Percentiles rank a stretch among this genome's conserved stretches.
Evolutionary conservation across 2,113 vertebrate genomes (phyloP).

Genomic region (Heterocephalus glaber): DNA sequence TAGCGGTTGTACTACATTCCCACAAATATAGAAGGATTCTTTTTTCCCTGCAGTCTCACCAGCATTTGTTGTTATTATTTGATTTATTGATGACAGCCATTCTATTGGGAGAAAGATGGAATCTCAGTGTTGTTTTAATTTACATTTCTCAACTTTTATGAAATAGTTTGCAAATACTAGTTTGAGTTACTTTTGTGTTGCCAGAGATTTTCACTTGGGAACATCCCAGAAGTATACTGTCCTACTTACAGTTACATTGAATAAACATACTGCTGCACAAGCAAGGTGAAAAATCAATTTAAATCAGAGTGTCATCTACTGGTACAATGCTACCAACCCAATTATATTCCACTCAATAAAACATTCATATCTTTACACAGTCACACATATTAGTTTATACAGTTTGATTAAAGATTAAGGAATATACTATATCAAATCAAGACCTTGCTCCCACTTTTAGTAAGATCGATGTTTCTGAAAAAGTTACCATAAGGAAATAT

Average conservation of each 20-base stretch:
- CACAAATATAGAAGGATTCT: not conserved
- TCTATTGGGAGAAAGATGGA: not conserved
- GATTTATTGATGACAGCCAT: not conserved
- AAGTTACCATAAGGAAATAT: not conserved
- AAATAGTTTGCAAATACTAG: not conserved
- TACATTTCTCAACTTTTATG: not conserved
- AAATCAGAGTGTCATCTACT: constrained; percentile 84
- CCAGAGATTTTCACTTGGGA: not conserved
- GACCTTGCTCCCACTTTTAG: not conserved
- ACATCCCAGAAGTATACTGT: not conserved
- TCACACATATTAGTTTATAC: not conserved
- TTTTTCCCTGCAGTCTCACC: not conserved
- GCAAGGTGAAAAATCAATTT: not conserved
- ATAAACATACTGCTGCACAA: not conserved
- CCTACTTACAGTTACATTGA: not conserved
- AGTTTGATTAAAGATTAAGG: not conserved
- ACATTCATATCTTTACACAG: not conserved
- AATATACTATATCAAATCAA: not conserved
- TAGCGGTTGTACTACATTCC: not conserved
- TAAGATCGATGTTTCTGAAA: constrained; percentile 9
- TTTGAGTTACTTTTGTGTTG: constrained; percentile 8
- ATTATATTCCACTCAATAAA: not conserved
- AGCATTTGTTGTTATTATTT: not conserved
- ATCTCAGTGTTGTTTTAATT: not conserved
- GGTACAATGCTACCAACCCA: constrained; percentile 9